Percentiles rank a stretch among this genome's conserved stretches.
These are phyloP conservation scores for Selenia dentaria DNA, from an alignment of 2,888 invertebrate genomes.

Conservation along the genomic window DNA sequence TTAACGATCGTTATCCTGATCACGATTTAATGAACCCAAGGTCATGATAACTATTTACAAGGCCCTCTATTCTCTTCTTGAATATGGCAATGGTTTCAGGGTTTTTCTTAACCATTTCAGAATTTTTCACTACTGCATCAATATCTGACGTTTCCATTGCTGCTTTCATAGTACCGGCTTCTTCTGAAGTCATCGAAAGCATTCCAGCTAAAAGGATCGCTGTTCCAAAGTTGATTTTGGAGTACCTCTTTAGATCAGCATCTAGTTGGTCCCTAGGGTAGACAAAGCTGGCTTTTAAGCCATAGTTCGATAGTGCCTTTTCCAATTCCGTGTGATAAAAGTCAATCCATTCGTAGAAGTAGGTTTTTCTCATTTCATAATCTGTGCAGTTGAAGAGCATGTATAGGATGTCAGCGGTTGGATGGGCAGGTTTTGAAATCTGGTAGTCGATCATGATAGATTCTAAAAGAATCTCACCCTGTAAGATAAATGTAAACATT, in stretches of 20 bases:
- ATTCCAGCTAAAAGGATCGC: conserved; percentile 29
- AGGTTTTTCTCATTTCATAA: conserved; percentile 33
- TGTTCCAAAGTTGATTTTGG: conserved; percentile 27
- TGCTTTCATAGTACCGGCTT: conserved; percentile 30
- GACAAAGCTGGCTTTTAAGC: conserved; percentile 35
- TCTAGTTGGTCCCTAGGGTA: conserved; percentile 44
- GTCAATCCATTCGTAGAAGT: conserved; percentile 43
- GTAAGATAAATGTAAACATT: no score
- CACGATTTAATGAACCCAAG: conserved; percentile 3
- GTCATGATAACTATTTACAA: conserved; percentile 28
- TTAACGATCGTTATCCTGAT: no score
- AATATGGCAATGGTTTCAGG: conserved; percentile 8
- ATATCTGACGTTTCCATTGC: conserved; percentile 15
- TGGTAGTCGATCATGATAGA: conserved; percentile 50
- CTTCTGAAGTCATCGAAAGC: conserved; percentile 32
- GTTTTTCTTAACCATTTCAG: background rate
- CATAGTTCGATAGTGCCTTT: conserved; percentile 34
- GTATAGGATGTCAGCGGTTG: conserved; percentile 41
- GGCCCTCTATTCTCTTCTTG: conserved; percentile 30
- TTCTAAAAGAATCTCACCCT: conserved; percentile 34
- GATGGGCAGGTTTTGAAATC: conserved; percentile 33
- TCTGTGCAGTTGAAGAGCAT: conserved; percentile 46
- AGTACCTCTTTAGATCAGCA: conserved; percentile 40
- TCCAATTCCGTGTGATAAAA: conserved; percentile 42
- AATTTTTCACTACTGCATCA: background rate